Conservation (phyloP, 2,888 invertebrate species). For the Drosophila aldrichi region DNA sequence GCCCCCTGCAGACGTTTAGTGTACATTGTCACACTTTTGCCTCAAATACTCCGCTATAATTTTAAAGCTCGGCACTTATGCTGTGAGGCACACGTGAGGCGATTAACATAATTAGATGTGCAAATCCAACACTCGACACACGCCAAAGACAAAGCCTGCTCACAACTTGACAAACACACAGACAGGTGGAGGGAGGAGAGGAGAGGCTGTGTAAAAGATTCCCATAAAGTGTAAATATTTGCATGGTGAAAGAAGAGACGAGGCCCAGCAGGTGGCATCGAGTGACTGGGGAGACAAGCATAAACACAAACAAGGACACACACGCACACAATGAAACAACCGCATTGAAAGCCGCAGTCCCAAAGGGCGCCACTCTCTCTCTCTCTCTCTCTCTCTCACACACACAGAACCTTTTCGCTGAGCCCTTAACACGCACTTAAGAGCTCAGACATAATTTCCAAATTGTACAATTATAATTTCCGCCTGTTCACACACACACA, state of each 20-base stretch:
- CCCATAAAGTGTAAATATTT: conserved; percentile 62
- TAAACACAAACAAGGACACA: conserved; percentile 33
- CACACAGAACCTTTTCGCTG: conserved; percentile 14
- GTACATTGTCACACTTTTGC: conserved; percentile 23
- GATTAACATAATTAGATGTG: conserved; percentile 56
- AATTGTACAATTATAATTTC: conserved; percentile 55
- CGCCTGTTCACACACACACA: conserved; percentile 12
- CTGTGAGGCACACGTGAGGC: conserved; percentile 34
- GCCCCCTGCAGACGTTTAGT: not conserved
- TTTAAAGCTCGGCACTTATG: conserved; percentile 26
- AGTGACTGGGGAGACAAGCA: conserved; percentile 22
- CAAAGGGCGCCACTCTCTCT: conserved; percentile 11
- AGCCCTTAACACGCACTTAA: conserved; percentile 53
- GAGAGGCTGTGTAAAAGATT: conserved; percentile 18
- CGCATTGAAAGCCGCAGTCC: conserved; percentile 17
- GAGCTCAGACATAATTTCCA: conserved; percentile 55
- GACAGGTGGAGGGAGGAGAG: not conserved
- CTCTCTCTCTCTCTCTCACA: not conserved
- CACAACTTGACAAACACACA: conserved; percentile 32
- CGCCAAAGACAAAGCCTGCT: conserved; percentile 27
- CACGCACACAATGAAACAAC: conserved; percentile 14
- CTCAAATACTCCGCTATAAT: conserved; percentile 17
- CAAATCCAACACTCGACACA: conserved; percentile 40
- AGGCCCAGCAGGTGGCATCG: conserved; percentile 14
- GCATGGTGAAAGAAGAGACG: conserved; percentile 20